Evolutionary conservation across 2,113 vertebrate species (phyloP), one percentile per base, ranked within the genome.

Genomic region (Aleadryas rufinucha): DNA sequence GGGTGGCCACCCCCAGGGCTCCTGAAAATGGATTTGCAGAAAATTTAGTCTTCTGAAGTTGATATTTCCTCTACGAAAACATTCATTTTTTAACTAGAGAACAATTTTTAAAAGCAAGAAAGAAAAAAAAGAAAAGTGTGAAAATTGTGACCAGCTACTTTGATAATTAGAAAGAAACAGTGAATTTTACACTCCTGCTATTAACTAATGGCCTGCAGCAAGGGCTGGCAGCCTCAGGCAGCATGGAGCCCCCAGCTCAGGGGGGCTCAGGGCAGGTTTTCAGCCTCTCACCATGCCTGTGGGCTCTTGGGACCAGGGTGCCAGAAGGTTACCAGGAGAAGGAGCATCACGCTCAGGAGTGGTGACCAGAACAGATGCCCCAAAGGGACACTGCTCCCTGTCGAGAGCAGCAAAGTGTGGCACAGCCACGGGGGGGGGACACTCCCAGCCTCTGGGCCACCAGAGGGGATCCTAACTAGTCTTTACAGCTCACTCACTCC

Each of bases 391-490:
- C 37, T 21, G 18, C 23, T 53, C 9, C 17, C 27, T 2, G 33
- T 1, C 0, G 0, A 13, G 61, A 37, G 52, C 15, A 18, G 39
- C 56, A 14, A 33, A 54, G 33, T 0, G 1, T 2, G 7, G 42
- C 41, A 49, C n/a, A 9, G 45, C 50, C 11, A 19, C 3, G 0
- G 57, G 50, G 33, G 69, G 61, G 57, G 13, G 49, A 18, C 49
- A 65, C 28, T 28, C 27, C 21, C 57, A 26, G 53, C 26, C 42
- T 24, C 39, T 3, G 27, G 53, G 42, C 37, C 77, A 47, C 4
- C 2, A 0, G 16, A 70, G 26, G 31, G 57, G 31, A 56, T 19
- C 42, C 87, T 18, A 13, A 15, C 11, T 7, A 2, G 15, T 8
- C 50, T 9, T 11, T 16, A 13, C 2, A 1, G 11, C 50, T 63